These are phyloP conservation scores for Panzeria rudis DNA, from an alignment of 2,888 invertebrate species.

Conservation along the genomic window DNA sequence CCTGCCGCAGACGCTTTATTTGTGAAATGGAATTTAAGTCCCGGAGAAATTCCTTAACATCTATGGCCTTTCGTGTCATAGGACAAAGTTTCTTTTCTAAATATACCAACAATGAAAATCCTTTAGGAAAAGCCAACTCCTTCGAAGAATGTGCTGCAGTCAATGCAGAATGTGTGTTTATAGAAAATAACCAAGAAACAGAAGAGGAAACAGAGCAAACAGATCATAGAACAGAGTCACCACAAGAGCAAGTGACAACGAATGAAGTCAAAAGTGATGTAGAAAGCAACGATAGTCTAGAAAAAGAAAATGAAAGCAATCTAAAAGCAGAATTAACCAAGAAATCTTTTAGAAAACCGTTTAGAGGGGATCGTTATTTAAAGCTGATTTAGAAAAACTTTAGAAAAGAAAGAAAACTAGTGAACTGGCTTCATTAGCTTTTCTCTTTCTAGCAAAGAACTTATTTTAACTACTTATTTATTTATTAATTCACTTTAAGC, in stretches of 20 bases:
- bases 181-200: slow-evolving; percentile 68
- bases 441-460: background rate
- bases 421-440: slow-evolving; percentile 56
- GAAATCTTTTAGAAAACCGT: slow-evolving; percentile 30
- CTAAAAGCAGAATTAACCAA: slow-evolving; percentile 53
- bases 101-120: slow-evolving; percentile 79
- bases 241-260: background rate
- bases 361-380: slow-evolving; percentile 57
- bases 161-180: slow-evolving; percentile 81
- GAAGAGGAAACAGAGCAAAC: slow-evolving; percentile 1
- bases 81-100: slow-evolving; percentile 81
- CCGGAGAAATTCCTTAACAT: slow-evolving; percentile 81
- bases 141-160: slow-evolving; percentile 81
- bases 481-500: slow-evolving; percentile 55
- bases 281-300: slow-evolving; percentile 49
- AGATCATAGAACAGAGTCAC: background rate
- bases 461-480: slow-evolving; percentile 16
- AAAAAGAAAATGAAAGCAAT: slow-evolving; percentile 57
- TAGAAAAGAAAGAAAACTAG: background rate
- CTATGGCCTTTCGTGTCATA: slow-evolving; percentile 82
- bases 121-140: slow-evolving; percentile 77
- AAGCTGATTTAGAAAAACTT: slow-evolving; percentile 5
- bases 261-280: slow-evolving; percentile 20
- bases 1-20: slow-evolving; percentile 84
- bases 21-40: slow-evolving; percentile 85